These are phyloP conservation scores for Platerodrilus igneus DNA, from an alignment of 2,888 invertebrate genomes.

Conservation along the genomic window DNA sequence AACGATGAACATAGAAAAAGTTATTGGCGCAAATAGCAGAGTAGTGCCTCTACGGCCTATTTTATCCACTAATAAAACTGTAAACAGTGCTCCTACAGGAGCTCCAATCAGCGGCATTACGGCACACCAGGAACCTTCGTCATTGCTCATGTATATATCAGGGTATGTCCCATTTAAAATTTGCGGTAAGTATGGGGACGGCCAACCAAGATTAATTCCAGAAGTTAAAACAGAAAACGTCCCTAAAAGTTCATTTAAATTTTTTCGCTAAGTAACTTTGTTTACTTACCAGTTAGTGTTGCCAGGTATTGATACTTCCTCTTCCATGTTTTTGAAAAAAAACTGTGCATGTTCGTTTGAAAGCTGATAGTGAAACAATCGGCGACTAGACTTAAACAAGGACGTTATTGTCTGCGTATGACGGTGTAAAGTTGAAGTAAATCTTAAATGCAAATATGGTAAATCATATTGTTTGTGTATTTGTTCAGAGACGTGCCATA, in stretches of 20 bases:
- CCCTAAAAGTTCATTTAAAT: conserved; percentile 28
- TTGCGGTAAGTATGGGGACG: conserved; percentile 55
- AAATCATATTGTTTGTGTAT: too few relatives aligned
- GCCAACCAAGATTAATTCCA: conserved; percentile 52
- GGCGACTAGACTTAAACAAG: too few relatives aligned
- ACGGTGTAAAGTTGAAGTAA: too few relatives aligned
- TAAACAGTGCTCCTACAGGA: conserved; percentile 57
- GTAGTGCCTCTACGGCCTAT: conserved; percentile 57
- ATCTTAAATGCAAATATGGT: too few relatives aligned
- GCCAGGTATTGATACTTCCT: conserved; percentile 32
- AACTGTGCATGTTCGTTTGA: too few relatives aligned
- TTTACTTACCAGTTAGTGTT: conserved; percentile 36
- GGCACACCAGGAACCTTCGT: conserved; percentile 59
- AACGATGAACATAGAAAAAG: conserved; percentile 58
- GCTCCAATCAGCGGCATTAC: conserved; percentile 63
- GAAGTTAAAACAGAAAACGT: conserved; percentile 37
- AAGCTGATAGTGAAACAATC: too few relatives aligned
- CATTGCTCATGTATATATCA: conserved; percentile 50
- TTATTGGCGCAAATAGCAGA: conserved; percentile 38
- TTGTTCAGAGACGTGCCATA: too few relatives aligned
- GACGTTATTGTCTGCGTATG: too few relatives aligned
- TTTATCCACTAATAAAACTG: conserved; percentile 59
- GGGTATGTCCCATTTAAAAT: conserved; percentile 47
- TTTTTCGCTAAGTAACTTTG: conserved; percentile 4
- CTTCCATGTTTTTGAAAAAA: too few relatives aligned